Evolutionary conservation across 1,140 invertebrate species (phyloP), one percentile per base, ranked within the genome.

Genomic region (Zaprionus davidi): DNA sequence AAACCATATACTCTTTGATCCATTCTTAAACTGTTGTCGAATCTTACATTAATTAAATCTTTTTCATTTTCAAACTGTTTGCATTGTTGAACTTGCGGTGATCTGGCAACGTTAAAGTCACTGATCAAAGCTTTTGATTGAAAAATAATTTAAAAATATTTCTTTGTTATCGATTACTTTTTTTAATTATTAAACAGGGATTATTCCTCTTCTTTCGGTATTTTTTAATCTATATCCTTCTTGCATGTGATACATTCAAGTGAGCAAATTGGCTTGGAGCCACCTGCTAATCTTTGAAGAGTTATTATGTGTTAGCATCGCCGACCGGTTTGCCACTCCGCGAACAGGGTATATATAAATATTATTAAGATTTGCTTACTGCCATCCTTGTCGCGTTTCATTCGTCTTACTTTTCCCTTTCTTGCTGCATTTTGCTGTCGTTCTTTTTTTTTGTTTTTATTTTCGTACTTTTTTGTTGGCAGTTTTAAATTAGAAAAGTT

Each of bases 401-500:
- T 24, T 60, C 41, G 41, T 41, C 46, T 44, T 62, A 56, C 75
- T 83, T 67, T 69, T 74, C 75, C 78, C 64, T 80, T 80, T 66
- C 51, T 26, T 74, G 55, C 71, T 67, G 76, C 77, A 71, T 67
- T 81, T 84, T 68, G 44, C 63, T 81, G 78, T 71, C 53, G 64
- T 84, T 81, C 70, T 79, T 90, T 90, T 68, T 79, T 76, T 68
- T 74, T 81, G 68, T 82, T 65, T 64, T 65, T 64, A 78, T 70
- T 62, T 67, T 44, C 20, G 12, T 58, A 38, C 71, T 79, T 81
- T 76, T 86, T 72, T 81, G 77, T 85, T 90, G 85, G 85, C 85
- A 90, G 85, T 90, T 90, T 90, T 90, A 90, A 90, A 90, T 90
- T 90, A 90, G 85, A 90, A 90, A 90, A 90, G 85, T 88, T 90